Evolutionary conservation across 2,113 vertebrate species (phyloP).

Genomic region (Rallus limicola): DNA sequence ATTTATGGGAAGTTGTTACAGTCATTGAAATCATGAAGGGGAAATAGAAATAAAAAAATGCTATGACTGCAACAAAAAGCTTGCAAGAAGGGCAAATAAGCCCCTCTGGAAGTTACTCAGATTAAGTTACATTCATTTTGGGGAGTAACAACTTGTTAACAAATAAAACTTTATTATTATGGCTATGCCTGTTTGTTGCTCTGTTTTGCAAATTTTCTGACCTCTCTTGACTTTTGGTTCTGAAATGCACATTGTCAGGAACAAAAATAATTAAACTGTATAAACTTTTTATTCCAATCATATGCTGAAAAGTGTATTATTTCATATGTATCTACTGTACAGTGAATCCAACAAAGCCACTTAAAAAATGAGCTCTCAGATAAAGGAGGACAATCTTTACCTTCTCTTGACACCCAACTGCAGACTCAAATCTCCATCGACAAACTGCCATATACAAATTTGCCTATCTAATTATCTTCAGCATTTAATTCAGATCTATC

Average conservation of each 20-base stretch:
- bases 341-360: background rate
- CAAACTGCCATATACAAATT: background rate
- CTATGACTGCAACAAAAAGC: background rate
- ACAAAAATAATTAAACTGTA: background rate
- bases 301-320: background rate
- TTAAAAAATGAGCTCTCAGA: background rate
- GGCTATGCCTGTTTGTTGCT: background rate
- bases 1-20: background rate
- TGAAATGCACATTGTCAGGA: background rate
- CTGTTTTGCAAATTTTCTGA: background rate
- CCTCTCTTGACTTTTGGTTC: background rate
- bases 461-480: background rate
- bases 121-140: background rate
- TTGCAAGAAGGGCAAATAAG: background rate
- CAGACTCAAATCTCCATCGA: background rate
- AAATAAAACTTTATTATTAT: background rate
- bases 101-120: background rate
- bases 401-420: background rate
- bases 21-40: background rate
- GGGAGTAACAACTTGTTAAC: background rate
- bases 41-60: background rate
- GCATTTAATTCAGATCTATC: background rate
- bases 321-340: background rate
- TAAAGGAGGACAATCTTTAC: background rate
- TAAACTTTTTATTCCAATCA: slow-evolving; percentile 19